Evolutionary conservation across 2,113 vertebrate species (phyloP).

Genomic region (Calyptommatus sinebrachiatus): DNA sequence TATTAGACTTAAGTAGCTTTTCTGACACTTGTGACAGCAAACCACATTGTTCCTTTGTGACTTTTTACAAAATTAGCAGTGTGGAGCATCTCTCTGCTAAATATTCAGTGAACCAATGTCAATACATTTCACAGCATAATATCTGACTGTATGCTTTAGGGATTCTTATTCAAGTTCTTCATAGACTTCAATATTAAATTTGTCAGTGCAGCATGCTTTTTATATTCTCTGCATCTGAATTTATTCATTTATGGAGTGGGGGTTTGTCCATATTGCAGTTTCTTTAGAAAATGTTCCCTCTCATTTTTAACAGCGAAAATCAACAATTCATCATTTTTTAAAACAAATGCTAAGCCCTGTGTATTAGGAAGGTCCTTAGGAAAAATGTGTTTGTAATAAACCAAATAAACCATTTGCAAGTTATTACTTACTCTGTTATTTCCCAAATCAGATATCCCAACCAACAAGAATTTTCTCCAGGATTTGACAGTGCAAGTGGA

Average conservation of each 20-base stretch:
- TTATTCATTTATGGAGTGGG: background rate
- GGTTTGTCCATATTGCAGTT: background rate
- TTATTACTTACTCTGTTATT: background rate
- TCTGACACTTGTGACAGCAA: background rate
- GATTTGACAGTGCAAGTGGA: background rate
- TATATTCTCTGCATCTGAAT: conserved; percentile 6
- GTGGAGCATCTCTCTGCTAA: background rate
- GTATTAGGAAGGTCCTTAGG: conserved; percentile 13
- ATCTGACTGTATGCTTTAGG: background rate
- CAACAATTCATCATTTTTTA: conserved; percentile 2
- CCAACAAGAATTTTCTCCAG: background rate
- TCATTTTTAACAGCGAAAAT: background rate
- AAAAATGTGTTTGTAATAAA: conserved; percentile 17
- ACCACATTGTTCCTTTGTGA: background rate
- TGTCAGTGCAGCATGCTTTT: background rate
- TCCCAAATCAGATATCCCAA: background rate
- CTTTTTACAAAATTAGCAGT: background rate
- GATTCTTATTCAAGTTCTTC: conserved; percentile 9
- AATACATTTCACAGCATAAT: fast-evolving
- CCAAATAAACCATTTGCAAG: conserved; percentile 43
- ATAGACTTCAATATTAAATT: background rate
- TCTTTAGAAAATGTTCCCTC: background rate
- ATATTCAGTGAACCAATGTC: conserved; percentile 4
- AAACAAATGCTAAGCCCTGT: conserved; percentile 14
- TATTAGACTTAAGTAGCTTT: background rate